Base-by-base conservation (phyloP, 2,113 vertebrate species). In the Hoplias malabaricus region DNA sequence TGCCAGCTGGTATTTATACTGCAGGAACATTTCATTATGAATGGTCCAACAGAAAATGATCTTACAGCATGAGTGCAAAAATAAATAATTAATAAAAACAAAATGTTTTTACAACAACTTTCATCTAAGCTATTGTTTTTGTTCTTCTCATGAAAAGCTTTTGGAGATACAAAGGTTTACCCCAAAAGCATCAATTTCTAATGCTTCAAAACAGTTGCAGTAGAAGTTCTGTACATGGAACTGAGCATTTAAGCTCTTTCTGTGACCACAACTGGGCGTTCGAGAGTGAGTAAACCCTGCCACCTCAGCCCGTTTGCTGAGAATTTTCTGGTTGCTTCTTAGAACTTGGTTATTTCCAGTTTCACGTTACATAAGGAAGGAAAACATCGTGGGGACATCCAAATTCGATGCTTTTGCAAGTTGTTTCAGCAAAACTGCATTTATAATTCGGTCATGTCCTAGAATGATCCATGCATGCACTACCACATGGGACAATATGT, bases 281-380 rank as follows among this genome's bases (percentile, higher is more conserved):
- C 2, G 0, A 42, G 29, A 27, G 73, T 76, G 77, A 48, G 67
- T 50, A 71, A 65, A 54, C 21, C 50, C 53, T 29, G 34, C 50
- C 69, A 72, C 69, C 53, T 67, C 59, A 67, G 23, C 27, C 10
- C 3, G 19, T 54, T 61, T 83, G 62, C 73, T 77, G 69, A 83
- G 82, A 83, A 83, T 11, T 62, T 33, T 29, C 46, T 38, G n/a
- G 46, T 25, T 61, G 19, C 40, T 83, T 83, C 82, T 83, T 34
- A 83, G 73, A 77, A 83, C 54, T 61, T 25, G 73, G 82, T 80
- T 63, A 71, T 82, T 82, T 83, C 81, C 82, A 79, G 54, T 38
- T 77, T 38, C 53, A 67, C 40, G n/a, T 63, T 63, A 61, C 13
- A 8, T 7, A 21, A 34, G 56, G 5, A 23, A 42, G 21, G 6